These are phyloP conservation scores for Thecocarcelia acutangulata DNA, from an alignment of 2,888 invertebrate genomes.

Conservation along the genomic window DNA sequence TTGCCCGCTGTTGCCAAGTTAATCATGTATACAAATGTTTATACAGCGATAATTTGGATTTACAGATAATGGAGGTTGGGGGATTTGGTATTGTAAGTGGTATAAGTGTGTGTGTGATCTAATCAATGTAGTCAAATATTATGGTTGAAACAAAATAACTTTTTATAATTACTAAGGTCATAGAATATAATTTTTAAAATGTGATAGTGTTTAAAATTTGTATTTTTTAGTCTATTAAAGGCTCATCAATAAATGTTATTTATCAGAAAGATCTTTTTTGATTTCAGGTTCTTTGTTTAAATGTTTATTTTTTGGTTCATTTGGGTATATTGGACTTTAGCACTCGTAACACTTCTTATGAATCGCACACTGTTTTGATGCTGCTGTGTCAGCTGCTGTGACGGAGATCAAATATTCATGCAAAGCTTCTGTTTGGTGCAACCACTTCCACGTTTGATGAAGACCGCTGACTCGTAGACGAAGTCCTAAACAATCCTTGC, in stretches of 20 bases:
- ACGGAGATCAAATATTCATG: constrained; percentile 93
- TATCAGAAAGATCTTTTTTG: constrained; percentile 41
- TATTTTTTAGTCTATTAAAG: constrained; percentile 24
- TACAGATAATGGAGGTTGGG: constrained; percentile 25
- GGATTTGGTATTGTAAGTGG: constrained; percentile 17
- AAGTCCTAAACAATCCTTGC: constrained; percentile 87
- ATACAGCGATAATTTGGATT: constrained; percentile 37
- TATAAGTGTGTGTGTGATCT: constrained; percentile 32
- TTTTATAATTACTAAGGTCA: constrained; percentile 51
- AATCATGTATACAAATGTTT: constrained; percentile 42
- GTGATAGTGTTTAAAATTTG: not conserved
- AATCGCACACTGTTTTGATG: constrained; percentile 51
- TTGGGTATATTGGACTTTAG: constrained; percentile 73
- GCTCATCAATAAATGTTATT: constrained; percentile 25
- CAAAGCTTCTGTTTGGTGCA: constrained; percentile 93
- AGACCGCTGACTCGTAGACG: constrained; percentile 93
- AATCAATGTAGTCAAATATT: constrained; percentile 17
- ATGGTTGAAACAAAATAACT: constrained; percentile 7
- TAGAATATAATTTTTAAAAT: constrained; percentile 26
- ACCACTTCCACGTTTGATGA: constrained; percentile 97
- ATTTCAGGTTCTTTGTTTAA: constrained; percentile 51
- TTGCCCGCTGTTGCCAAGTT: constrained; percentile 52
- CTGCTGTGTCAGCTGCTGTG: constrained; percentile 88
- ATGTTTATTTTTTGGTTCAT: constrained; percentile 72
- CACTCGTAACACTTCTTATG: constrained; percentile 67